Percentiles rank a stretch among this genome's conserved stretches.
These are phyloP conservation scores for Sterna hirundo DNA, from an alignment of 2,113 vertebrate genomes.

Conservation along the genomic window DNA sequence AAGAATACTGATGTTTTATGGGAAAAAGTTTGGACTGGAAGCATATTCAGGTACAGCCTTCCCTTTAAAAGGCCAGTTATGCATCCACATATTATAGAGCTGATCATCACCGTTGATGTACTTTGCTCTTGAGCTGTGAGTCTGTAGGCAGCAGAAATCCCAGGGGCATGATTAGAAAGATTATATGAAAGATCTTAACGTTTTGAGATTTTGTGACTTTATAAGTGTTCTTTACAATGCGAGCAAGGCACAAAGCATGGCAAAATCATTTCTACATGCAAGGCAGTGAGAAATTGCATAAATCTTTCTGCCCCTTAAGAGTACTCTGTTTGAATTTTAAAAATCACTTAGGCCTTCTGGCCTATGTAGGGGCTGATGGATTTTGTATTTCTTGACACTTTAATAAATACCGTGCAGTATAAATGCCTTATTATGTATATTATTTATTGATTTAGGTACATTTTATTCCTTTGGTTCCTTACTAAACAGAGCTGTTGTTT, in stretches of 20 bases:
- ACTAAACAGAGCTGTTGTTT: conserved; percentile 72
- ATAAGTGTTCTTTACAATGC: neutral
- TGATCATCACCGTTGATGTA: neutral
- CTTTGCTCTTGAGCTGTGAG: neutral
- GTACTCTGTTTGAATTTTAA: neutral
- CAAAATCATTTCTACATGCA: neutral
- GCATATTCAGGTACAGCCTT: neutral
- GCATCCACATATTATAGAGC: neutral
- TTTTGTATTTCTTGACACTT: neutral
- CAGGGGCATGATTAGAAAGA: neutral
- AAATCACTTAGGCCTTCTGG: neutral
- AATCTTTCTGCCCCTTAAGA: neutral
- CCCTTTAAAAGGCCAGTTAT: neutral
- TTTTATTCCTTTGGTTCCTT: conserved; percentile 57
- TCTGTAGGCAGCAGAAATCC: neutral
- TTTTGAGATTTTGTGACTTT: neutral
- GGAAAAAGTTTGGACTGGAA: neutral
- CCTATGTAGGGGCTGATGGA: neutral
- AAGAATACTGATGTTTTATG: neutral
- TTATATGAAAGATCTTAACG: neutral
- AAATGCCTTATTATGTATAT: conserved; percentile 21
- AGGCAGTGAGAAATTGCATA: neutral
- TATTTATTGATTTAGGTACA: conserved; percentile 42
- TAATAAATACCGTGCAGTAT: neutral
- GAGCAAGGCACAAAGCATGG: neutral